Percentiles rank a stretch among this genome's conserved stretches.
Conservation (phyloP, 2,888 invertebrate genomes). For the Isoperla grammatica region DNA sequence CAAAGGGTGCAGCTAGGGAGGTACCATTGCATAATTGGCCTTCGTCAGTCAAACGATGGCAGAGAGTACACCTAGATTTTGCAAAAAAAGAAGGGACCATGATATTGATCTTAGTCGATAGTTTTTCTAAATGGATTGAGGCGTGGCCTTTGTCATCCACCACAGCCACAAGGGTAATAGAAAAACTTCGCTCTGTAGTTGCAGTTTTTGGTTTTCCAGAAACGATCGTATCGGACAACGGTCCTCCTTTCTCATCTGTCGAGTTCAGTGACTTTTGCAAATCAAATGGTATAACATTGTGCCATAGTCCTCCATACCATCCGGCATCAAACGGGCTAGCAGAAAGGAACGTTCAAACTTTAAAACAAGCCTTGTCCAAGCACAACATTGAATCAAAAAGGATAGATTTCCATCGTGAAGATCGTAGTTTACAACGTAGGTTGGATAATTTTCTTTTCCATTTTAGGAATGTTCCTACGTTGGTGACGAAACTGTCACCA, state of each 20-base stretch:
- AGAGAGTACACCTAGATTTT: constrained; percentile 17
- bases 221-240: constrained; percentile 17
- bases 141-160: constrained; percentile 3
- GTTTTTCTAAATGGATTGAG: constrained; percentile 15
- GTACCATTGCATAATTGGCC: neutral
- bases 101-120: constrained; percentile 9
- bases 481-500: constrained; percentile 23
- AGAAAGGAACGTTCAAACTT: neutral
- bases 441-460: neutral
- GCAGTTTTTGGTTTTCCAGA: constrained; percentile 5
- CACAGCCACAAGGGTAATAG: neutral
- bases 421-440: constrained; percentile 13
- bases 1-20: neutral
- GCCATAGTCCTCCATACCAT: constrained; percentile 10
- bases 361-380: constrained; percentile 25
- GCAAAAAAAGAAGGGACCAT: constrained; percentile 3
- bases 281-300: constrained; percentile 6
- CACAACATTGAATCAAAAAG: constrained; percentile 3
- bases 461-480: no score
- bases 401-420: constrained; percentile 22
- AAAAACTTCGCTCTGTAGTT: neutral
- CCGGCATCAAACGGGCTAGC: constrained; percentile 14
- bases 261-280: constrained; percentile 10
- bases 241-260: constrained; percentile 11
- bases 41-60: neutral